These are phyloP conservation scores for Xyrichtys novacula DNA, from an alignment of 2,797 vertebrate genomes.

Conservation along the genomic window DNA sequence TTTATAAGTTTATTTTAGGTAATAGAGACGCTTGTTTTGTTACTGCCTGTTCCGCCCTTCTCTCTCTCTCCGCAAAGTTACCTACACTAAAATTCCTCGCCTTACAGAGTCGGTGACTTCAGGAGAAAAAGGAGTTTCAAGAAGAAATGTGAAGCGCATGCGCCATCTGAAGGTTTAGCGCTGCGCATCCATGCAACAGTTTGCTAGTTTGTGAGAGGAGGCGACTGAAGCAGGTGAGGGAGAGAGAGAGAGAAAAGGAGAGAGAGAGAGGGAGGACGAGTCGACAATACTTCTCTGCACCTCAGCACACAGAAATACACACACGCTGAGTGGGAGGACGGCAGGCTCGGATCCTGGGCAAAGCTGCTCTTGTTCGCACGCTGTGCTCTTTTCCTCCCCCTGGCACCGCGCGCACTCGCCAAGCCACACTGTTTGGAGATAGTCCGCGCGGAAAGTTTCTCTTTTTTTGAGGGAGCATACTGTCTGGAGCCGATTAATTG, in stretches of 20 bases:
- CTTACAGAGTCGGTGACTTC: slow-evolving; percentile 74
- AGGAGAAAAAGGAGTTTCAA: slow-evolving; percentile 65
- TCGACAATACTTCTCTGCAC: slow-evolving; percentile 58
- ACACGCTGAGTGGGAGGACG: slow-evolving; percentile 61
- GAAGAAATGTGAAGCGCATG: slow-evolving; percentile 88
- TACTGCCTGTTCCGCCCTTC: slow-evolving; percentile 82
- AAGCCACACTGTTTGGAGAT: slow-evolving; percentile 74
- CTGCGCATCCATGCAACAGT: slow-evolving; percentile 73
- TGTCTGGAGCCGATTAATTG: slow-evolving; percentile 64
- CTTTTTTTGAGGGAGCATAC: slow-evolving; percentile 64
- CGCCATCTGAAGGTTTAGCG: slow-evolving; percentile 82
- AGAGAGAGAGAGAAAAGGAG: slow-evolving; percentile 40
- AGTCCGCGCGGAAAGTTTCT: slow-evolving; percentile 61
- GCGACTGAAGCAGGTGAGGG: slow-evolving; percentile 83
- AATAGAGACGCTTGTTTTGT: slow-evolving; percentile 93
- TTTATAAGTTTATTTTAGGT: slow-evolving; percentile 95
- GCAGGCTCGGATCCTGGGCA: slow-evolving; percentile 54
- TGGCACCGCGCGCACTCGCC: slow-evolving; percentile 59
- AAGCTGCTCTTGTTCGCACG: slow-evolving; percentile 60
- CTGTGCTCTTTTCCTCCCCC: slow-evolving; percentile 51
- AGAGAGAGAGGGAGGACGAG: slow-evolving; percentile 32
- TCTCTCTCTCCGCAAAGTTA: slow-evolving; percentile 79
- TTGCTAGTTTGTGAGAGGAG: slow-evolving; percentile 74
- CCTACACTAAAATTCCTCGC: slow-evolving; percentile 72
- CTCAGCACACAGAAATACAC: slow-evolving; percentile 56